Conservation (phyloP, 2,888 invertebrate species). For the Sarcophaga rosellei region DNA sequence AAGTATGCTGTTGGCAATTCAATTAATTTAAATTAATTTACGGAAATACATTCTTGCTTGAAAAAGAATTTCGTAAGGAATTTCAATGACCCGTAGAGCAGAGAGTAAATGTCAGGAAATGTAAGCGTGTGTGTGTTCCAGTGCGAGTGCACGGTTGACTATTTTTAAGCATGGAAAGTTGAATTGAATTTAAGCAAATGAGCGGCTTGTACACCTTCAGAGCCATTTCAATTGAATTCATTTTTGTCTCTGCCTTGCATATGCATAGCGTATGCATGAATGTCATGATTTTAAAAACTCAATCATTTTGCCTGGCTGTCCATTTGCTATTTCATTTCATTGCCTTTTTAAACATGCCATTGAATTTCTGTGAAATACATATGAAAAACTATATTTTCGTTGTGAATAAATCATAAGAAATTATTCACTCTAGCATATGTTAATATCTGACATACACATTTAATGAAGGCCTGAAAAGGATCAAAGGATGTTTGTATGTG, state of each 20-base stretch:
- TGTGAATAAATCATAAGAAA: too few relatives aligned
- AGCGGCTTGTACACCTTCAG: background rate
- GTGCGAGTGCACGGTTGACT: too few relatives aligned
- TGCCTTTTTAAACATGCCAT: too few relatives aligned
- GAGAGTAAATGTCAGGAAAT: background rate
- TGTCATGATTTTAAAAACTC: too few relatives aligned
- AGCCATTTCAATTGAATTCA: conserved; percentile 20
- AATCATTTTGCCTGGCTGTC: too few relatives aligned
- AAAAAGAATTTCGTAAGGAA: background rate
- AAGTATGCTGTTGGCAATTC: conserved; percentile 46
- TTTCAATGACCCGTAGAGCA: background rate
- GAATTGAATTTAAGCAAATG: background rate
- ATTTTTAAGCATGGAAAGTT: background rate
- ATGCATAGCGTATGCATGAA: too few relatives aligned
- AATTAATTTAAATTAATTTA: conserved; percentile 59
- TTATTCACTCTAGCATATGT: too few relatives aligned
- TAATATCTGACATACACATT: too few relatives aligned
- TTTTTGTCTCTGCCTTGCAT: background rate
- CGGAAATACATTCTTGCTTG: background rate
- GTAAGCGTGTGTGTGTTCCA: background rate
- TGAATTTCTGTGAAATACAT: too few relatives aligned
- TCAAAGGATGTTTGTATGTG: background rate
- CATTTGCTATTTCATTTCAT: too few relatives aligned
- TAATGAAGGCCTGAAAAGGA: background rate
- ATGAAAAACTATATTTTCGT: too few relatives aligned